These are phyloP conservation scores for Lepidocolaptes lacrymiger DNA, from an alignment of 2,797 vertebrate species.

Conservation along the genomic window DNA sequence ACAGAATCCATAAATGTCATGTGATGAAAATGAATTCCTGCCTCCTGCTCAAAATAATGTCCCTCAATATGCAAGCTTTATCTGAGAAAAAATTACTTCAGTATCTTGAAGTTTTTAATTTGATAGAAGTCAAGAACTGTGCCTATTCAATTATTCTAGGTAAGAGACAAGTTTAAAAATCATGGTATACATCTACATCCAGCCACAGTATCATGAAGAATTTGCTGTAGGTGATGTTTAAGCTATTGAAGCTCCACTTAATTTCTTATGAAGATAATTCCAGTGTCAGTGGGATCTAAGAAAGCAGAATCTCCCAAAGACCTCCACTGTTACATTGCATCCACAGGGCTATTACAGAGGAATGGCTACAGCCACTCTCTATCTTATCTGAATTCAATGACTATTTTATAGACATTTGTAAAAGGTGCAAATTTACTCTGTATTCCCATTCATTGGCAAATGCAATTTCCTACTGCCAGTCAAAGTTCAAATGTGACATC, in stretches of 20 bases:
- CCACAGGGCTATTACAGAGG: background rate
- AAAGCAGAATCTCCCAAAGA: background rate
- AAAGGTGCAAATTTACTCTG: background rate
- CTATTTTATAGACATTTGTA: background rate
- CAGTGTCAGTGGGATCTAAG: background rate
- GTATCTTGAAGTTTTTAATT: background rate
- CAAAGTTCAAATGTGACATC: background rate
- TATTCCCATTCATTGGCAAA: background rate
- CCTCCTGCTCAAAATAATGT: background rate
- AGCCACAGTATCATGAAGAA: background rate
- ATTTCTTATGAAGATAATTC: background rate
- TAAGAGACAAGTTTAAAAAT: background rate
- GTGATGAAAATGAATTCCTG: background rate
- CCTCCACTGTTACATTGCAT: background rate
- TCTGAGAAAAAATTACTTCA: background rate
- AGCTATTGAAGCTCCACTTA: background rate
- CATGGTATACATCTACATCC: background rate
- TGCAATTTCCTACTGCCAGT: background rate
- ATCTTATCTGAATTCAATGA: background rate
- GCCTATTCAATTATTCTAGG: background rate
- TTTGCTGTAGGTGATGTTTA: background rate
- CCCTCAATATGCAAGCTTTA: background rate
- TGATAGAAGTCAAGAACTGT: background rate
- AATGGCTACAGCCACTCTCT: background rate
- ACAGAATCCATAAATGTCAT: background rate